These are phyloP conservation scores for Pipistrellus kuhlii DNA, from an alignment of 2,797 vertebrate genomes.

Conservation along the genomic window DNA sequence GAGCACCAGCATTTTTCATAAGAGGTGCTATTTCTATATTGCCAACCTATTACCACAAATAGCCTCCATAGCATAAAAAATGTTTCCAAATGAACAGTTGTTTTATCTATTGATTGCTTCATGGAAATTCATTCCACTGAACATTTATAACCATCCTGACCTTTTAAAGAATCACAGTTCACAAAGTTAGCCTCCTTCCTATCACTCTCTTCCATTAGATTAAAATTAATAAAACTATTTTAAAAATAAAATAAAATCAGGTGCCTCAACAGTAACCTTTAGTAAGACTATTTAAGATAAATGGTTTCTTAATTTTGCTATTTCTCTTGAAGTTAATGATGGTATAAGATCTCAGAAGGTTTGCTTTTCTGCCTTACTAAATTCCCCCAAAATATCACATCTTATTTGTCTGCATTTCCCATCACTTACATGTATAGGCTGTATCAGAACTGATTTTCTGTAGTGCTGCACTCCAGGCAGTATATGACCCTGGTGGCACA, in stretches of 20 bases:
- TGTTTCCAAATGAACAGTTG: slow-evolving; percentile 1
- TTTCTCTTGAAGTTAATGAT: background rate
- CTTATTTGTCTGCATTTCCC: background rate
- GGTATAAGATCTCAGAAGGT: background rate
- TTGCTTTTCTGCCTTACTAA: background rate
- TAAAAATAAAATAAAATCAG: background rate
- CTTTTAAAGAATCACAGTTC: slow-evolving; percentile 19
- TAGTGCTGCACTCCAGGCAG: background rate
- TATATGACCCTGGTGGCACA: background rate
- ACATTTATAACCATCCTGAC: background rate
- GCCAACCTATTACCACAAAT: background rate
- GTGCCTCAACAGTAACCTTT: background rate
- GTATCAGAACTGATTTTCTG: background rate
- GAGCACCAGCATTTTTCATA: background rate
- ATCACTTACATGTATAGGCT: background rate
- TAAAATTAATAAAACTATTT: slow-evolving; percentile 14
- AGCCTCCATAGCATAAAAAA: background rate
- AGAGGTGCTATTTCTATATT: slow-evolving; percentile 16
- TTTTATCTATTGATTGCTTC: background rate
- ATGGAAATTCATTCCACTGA: slow-evolving; percentile 23
- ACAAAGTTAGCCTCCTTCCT: background rate
- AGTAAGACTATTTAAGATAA: background rate
- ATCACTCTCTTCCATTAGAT: background rate
- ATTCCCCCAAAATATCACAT: background rate
- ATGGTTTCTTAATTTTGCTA: background rate